Base-by-base conservation (phyloP, 1,140 invertebrate genomes). In the Rhagoletis zephyria region DNA sequence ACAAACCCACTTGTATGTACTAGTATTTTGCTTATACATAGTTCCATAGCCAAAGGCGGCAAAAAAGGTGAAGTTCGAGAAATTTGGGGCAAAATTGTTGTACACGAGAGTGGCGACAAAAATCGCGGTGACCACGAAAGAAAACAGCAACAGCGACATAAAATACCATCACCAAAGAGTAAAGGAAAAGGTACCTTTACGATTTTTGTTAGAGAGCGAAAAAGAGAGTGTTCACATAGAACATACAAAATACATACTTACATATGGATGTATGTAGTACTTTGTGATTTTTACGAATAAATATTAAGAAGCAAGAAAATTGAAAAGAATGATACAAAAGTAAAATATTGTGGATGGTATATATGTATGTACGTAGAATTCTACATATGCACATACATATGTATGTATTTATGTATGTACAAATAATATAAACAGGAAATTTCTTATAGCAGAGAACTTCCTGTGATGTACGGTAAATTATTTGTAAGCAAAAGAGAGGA, bases 71-170 rank as follows among this genome's bases (percentile, higher is more conserved):
- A 85, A 85, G 81, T 85, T 85, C 56, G 81, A 85, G 59, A 59
- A 59, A 85, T 85, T 85, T 85, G 59, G 81, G 81, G 56, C 81
- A 85, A 56, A 85, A 85, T 59, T 85, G 51, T 85, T 85, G 81
- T 85, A 85, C 81, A 60, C 81, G 81, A 85, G 81, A 19, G 81
- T 61, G 81, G 81, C n/a, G n/a, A 85, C n/a, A 19, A 16, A 0
- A 14, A 65, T 19, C 14, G 30, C 64, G 5, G 64, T 19, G 16
- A 65, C 64, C 16, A 2, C 7, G 30, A 65, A 65, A 10, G 51
- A 56, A 56, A 56, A 5, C 51, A 56, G 51, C 51, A 56, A 56
- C 51, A 1, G 51, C 51, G 51, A 10, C 51, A 3, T 56, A 56
- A 56, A 56, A 56, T 56, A 56, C 51, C 5, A 42, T 74, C 16